These are phyloP conservation scores for Carterocephalus palaemon DNA, from an alignment of 2,888 invertebrate species.

Conservation along the genomic window DNA sequence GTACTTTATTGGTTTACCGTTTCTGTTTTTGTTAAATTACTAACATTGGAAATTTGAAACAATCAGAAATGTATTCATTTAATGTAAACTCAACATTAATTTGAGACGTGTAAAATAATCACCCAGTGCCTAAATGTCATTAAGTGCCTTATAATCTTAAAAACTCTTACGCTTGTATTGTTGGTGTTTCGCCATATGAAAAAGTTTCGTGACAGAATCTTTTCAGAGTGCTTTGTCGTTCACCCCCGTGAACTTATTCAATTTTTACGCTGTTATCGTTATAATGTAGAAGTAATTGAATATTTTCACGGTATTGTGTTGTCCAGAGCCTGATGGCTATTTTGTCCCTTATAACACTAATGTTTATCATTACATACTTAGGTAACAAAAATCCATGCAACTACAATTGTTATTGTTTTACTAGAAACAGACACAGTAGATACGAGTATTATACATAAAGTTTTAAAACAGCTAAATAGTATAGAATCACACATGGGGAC, in stretches of 20 bases:
- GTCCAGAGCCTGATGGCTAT: slow-evolving; percentile 42
- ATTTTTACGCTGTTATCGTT: slow-evolving; percentile 4
- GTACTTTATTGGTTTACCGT: slow-evolving; percentile 37
- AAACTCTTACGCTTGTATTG: slow-evolving; percentile 34
- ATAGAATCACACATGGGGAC: slow-evolving; percentile 40
- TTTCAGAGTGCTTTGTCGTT: slow-evolving; percentile 40
- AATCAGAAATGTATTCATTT: too few species aligned
- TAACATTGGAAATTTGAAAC: too few species aligned
- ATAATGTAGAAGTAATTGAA: slow-evolving; percentile 1
- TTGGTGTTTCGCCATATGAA: slow-evolving; percentile 44
- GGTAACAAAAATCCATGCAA: too few species aligned
- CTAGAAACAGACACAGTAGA: too few species aligned
- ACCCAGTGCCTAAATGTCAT: slow-evolving; percentile 64
- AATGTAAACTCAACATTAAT: too few species aligned
- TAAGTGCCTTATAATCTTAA: slow-evolving; percentile 50
- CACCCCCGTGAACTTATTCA: slow-evolving; percentile 15
- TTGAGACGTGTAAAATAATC: too few species aligned
- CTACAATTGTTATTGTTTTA: background rate
- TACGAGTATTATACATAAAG: too few species aligned
- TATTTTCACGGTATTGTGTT: slow-evolving; percentile 12
- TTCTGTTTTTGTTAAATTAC: too few species aligned
- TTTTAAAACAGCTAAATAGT: too few species aligned
- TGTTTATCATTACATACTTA: too few species aligned
- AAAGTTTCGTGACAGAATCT: slow-evolving; percentile 44
- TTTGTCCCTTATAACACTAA: slow-evolving; percentile 42